A percentile compares a stretch with the other conserved stretches of the same genome.
Conservation (phyloP, 2,113 vertebrate species). For the Henicopernis longicauda region DNA sequence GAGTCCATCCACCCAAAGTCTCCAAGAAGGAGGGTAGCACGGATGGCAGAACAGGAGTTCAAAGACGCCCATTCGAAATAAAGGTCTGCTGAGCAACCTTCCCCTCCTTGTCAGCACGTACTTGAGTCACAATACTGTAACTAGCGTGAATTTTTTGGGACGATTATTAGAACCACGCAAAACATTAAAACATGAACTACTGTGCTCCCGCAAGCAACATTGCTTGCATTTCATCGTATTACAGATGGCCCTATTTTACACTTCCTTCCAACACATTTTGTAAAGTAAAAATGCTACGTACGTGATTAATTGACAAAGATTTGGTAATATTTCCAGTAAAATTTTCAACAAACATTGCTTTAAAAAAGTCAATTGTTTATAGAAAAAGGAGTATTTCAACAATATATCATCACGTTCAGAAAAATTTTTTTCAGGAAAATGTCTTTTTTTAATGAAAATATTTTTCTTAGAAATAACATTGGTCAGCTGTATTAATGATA, state of each 20-base stretch:
- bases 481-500: constrained; percentile 50
- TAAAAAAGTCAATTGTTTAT: constrained; percentile 28
- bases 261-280: not conserved
- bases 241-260: not conserved
- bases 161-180: not conserved
- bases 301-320: not conserved
- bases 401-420: not conserved
- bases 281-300: not conserved
- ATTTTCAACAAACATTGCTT: not conserved
- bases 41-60: not conserved
- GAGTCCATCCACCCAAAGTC: not conserved
- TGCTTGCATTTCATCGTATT: not conserved
- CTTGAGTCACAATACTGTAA: not conserved
- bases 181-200: not conserved
- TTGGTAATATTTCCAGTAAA: constrained; percentile 20
- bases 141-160: not conserved
- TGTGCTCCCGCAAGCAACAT: not conserved
- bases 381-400: constrained; percentile 31
- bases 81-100: not conserved
- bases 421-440: constrained; percentile 39
- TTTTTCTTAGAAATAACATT: constrained; percentile 37
- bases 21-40: not conserved
- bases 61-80: not conserved
- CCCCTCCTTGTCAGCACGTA: not conserved
- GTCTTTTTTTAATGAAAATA: constrained; percentile 29